Percentiles rank a stretch among this genome's conserved stretches.
Conservation (phyloP, 2,888 invertebrate species). For the Parasteatoda lunata region DNA sequence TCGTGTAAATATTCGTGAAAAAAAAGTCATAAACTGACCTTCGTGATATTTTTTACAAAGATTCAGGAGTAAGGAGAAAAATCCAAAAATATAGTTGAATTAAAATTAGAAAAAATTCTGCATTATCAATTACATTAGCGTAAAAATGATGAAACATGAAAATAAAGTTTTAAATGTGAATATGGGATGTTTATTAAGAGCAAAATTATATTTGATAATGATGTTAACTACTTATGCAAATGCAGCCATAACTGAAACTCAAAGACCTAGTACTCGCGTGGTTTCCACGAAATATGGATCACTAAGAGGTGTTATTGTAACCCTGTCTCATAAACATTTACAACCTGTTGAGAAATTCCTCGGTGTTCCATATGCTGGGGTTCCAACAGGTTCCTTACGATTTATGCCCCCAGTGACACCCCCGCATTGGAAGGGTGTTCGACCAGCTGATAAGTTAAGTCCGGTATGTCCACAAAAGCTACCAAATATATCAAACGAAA, state of each 20-base stretch:
- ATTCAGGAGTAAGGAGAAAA: too few relatives aligned
- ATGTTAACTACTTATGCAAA: not conserved
- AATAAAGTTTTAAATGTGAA: too few relatives aligned
- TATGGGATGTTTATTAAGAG: too few relatives aligned
- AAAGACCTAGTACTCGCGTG: slow-evolving; percentile 80
- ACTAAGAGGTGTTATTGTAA: slow-evolving; percentile 79
- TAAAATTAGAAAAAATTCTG: too few relatives aligned
- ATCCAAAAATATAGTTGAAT: too few relatives aligned
- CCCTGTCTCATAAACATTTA: slow-evolving; percentile 52
- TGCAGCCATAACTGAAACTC: slow-evolving; percentile 12
- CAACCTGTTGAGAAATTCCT: slow-evolving; percentile 74
- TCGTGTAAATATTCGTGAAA: too few relatives aligned
- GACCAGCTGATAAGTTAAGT: slow-evolving; percentile 71
- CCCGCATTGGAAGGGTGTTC: slow-evolving; percentile 74
- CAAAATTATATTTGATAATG: too few relatives aligned
- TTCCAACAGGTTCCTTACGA: slow-evolving; percentile 74
- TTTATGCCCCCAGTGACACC: slow-evolving; percentile 76
- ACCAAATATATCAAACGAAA: slow-evolving; percentile 72
- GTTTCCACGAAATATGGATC: slow-evolving; percentile 91
- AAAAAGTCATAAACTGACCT: too few relatives aligned
- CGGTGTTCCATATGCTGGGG: slow-evolving; percentile 75
- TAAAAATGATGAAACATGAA: too few relatives aligned
- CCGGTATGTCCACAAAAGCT: slow-evolving; percentile 75
- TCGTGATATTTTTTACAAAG: too few relatives aligned
- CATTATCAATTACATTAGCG: too few relatives aligned